Evolutionary conservation across 2,113 vertebrate genomes (phyloP), one percentile per base, ranked within the genome.

Genomic region (Dryoscopus gambensis): DNA sequence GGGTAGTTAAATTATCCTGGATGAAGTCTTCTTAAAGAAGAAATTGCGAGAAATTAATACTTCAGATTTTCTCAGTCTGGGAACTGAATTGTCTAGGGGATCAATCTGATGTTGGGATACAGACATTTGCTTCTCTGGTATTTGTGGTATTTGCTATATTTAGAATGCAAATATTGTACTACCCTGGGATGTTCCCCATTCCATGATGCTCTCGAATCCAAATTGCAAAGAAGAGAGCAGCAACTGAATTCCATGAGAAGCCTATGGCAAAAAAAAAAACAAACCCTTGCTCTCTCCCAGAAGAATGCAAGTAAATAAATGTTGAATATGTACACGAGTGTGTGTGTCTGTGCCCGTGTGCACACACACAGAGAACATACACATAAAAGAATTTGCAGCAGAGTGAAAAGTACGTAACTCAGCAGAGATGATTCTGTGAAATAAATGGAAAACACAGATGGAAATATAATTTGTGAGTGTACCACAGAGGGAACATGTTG

Each of bases 81-180:
- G 96, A 96, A 94, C 88, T 53, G 73, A 97, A 94, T 95, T 79
- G 95, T 96, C 93, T 84, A 27, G 96, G 92, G 92, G 93, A 94
- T 92, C 92, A 55, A 92, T 94, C 70, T 93, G 86, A 95, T 94
- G 85, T 93, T 94, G 89, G 73, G 93, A 88, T 92, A 95, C 76
- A 94, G 96, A 95, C 93, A 69, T 95, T 94, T 96, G 95, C 95
- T 84, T 75, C 95, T 90, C 90, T 93, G 95, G 96, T 92, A 96
- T 96, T 95, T 92, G 75, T 94, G 96, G 95, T 71, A 96, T 97
- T 97, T 86, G 85, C 93, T 96, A 94, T 96, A 92, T 96, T 95
- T 96, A 95, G 96, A 96, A 85, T 79, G 56, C 80, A 97, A 97
- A 97, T 91, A 95, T 89, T 96, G 87, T 96, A 90, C 94, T 90